phyloP scores from a whole-genome alignment of 2,797 vertebrate species.

The Mionectes olivaceus region DNA sequence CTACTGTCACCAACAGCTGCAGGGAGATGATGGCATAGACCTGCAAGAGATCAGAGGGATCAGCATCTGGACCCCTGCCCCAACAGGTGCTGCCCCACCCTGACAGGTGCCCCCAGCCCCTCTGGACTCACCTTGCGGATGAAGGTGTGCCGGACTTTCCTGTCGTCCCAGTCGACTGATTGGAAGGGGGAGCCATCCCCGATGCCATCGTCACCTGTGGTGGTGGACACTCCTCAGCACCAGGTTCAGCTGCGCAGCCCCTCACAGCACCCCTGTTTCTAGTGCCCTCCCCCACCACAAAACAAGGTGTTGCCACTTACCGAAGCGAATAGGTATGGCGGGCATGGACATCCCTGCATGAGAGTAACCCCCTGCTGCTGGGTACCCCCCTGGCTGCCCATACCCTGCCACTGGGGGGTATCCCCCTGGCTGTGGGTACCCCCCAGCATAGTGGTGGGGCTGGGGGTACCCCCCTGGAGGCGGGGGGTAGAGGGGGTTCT shows the following conservation, averaged over 20 bases:
- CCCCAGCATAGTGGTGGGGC: slow-evolving; percentile 30
- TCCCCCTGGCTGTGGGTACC: slow-evolving; percentile 68
- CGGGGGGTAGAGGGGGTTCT: slow-evolving; percentile 78
- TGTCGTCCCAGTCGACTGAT: slow-evolving; percentile 83
- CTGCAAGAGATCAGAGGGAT: slow-evolving; percentile 68
- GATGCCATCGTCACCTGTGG: slow-evolving; percentile 21
- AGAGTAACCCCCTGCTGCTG: slow-evolving; percentile 59
- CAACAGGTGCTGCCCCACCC: fast-evolving
- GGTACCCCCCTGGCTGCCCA: slow-evolving; percentile 40
- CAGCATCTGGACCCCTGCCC: background rate
- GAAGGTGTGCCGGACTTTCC: slow-evolving; percentile 87
- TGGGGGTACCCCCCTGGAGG: slow-evolving; percentile 74
- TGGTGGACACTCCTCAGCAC: background rate
- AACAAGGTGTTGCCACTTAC: slow-evolving; percentile 51
- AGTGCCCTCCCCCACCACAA: background rate
- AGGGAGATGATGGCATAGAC: slow-evolving; percentile 91
- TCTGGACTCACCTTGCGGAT: slow-evolving; percentile 84
- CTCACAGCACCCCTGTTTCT: background rate
- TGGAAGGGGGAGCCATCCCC: slow-evolving; percentile 74
- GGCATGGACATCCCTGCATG: slow-evolving; percentile 64
- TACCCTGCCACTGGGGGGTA: slow-evolving; percentile 74
- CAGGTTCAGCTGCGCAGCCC: background rate
- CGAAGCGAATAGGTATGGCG: slow-evolving; percentile 73
- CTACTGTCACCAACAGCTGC: slow-evolving; percentile 88
- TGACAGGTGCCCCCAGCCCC: fast-evolving